Base-by-base conservation (phyloP, 2,797 vertebrate genomes). In the Parauchenoglanis ngamensis region DNA sequence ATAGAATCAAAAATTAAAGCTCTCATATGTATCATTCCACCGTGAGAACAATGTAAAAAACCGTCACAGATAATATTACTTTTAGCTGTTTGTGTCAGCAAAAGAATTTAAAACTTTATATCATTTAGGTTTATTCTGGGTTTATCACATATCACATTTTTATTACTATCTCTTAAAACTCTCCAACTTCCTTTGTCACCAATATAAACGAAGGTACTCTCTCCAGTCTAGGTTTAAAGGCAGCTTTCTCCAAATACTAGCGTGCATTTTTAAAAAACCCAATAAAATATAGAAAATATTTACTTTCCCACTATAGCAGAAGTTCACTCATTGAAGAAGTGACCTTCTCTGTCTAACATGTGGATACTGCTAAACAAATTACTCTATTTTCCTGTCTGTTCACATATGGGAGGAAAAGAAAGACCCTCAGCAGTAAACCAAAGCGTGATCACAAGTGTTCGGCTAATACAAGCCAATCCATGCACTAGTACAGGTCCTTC, bases 401-500 rank as follows among this genome's bases (percentile, higher is more conserved):
- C 25, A n/a, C 59, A 63, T 57, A 79, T 7, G 15, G 54, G 76
- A 31, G 57, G 1, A 12, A 23, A 63, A 78, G 46, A 63, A 68
- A 68, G 21, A 21, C n/a, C 59, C 70, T 82, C 59, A 61, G 56
- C 86, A 67, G 67, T 75, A 73, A 81, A 81, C 40, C 79, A 63
- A 81, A 81, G 40, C 79, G 75, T 54, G 28, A 85, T 68, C 49
- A 67, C 86, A 73, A 61, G 59, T 40, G 68, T 77, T 77, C 54
- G 63, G 57, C 72, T 65, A 84, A 80, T 11, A 85, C 21, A 44
- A 56, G 70, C 23, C 54, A 54, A 44, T 65, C 77, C 77, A 40
- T 61, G 35, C 35, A 89, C 91, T 90, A 91, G 80, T 91, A 91
- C 87, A 91, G 59, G 88, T 91, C 90, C 54, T 88, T 89, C 94